Evolutionary conservation across 2,888 invertebrate species (phyloP), one percentile per base, ranked within the genome.

Genomic region (Lepas anatifera): DNA sequence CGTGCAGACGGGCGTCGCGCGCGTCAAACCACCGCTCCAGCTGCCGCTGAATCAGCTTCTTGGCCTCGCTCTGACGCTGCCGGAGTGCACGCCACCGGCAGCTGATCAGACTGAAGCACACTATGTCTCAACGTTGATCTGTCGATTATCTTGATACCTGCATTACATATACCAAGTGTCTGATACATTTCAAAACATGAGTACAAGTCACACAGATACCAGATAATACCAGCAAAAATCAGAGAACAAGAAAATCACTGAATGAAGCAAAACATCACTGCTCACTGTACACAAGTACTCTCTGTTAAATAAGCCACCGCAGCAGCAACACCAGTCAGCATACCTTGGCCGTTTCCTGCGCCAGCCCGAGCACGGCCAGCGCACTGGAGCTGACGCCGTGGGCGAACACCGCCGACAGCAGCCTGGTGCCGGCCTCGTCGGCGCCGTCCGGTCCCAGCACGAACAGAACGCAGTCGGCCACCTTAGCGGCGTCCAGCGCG

Each of bases 401-500:
- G 3, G 91, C 89, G 78, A 91, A 85, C 8, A 90, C 83, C 76
- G 90, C 84, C 27, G 88, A 86, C 32, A 95, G 82, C 29, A 92
- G 85, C 75, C 87, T 86, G 74, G 89, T 87, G 0, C 92, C 93
- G 86, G 88, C 89, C 72, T 86, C 85, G 78, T 93, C 92, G 63
- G 2, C 89, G 83, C 73, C 74, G 74, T 29, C 77, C 43, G 71
- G 73, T 37, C 73, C 74, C 73, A 79, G 70, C 25, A 80, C 69
- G 68, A 78, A 76, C 67, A 73, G 32, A 66, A 73, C 41, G 3
- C 71, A 70, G 52, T 73, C 71, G 46, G 72, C 88, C 10, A 94
- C 87, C 84, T 94, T 95, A 1, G 90, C 81, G n/a, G 88, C 84
- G 82, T 95, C 95, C 70, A 95, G 80, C 8, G 88, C 81, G 35